Evolutionary conservation across 2,797 vertebrate species (phyloP).

Genomic region (Tachyglossus aculeatus): DNA sequence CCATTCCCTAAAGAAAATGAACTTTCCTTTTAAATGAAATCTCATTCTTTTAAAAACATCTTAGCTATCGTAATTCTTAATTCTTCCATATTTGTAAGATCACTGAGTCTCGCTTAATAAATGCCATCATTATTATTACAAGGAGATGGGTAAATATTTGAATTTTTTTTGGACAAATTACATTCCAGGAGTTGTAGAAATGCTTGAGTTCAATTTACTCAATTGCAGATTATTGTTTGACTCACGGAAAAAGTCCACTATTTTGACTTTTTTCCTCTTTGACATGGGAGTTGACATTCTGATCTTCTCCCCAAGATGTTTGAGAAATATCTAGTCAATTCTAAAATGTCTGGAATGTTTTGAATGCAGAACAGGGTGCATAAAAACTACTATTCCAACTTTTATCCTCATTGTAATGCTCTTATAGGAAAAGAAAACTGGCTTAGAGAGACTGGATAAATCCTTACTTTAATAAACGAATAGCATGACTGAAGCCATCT

Average conservation of each 20-base stretch:
- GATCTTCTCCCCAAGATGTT: background rate
- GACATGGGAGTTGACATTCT: background rate
- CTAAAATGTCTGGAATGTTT: no score
- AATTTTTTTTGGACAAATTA: no score
- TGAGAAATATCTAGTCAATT: conserved; percentile 15
- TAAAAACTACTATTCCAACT: background rate
- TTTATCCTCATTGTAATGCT: background rate
- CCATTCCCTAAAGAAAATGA: no score
- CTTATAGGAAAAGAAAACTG: background rate
- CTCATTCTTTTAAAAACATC: no score
- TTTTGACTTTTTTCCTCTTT: conserved; percentile 8
- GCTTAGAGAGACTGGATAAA: background rate
- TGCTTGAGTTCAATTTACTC: no score
- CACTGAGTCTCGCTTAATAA: no score
- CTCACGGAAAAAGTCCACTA: background rate
- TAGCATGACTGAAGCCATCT: conserved; percentile 94
- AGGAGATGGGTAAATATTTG: no score
- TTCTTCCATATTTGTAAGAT: no score
- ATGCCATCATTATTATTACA: no score
- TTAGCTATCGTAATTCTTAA: no score
- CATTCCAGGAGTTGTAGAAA: no score
- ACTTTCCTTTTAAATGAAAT: no score
- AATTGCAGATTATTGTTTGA: conserved; percentile 11
- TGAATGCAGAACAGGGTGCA: background rate
- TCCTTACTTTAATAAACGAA: conserved; percentile 92